Evolutionary conservation across 2,888 invertebrate genomes (phyloP), one percentile per base, ranked within the genome.

Genomic region (Athrips mouffetella): DNA sequence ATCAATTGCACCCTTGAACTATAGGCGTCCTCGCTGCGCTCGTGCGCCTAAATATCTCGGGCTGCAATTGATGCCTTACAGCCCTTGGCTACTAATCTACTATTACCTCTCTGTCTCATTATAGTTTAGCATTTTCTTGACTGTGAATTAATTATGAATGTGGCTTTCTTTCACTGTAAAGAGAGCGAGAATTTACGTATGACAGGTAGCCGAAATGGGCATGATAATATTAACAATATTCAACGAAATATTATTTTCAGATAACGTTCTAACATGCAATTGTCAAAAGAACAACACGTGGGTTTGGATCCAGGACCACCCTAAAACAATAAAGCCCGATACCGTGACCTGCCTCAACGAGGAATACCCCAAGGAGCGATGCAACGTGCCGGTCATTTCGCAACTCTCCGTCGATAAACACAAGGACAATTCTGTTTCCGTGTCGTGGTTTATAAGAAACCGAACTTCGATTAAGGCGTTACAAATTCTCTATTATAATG

Each of bases 251-350:
- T 16, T 5, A 5, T 60, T 85, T 82, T 39, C 90, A 95, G 96
- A 94, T 73, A 97, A 97, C 84, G 94, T 96, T 20, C 90, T 97
- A 70, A 91, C 94, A 67, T 98, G 97, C 84, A 94, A 92, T 70
- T 98, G 97, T 79, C 95, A 96, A 74, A 94, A 95, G 63, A 94
- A 96, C 76, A 95, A 96, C 76, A 91, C 96, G 29, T 96, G 97
- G 95, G 94, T 96, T 73, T 98, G 97, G 97, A 90, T 97, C 62
- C 91, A 95, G 70, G 94, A 96, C 78, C 95, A 98, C 85, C 93
- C 94, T 10, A 85, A 80, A 68, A 80, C 81, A 55, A 76, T 88
- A 47, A 82, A 81, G 56, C 63, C 76, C 2, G 78, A 71, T 50
- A 67, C 75, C 45, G 75, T 82, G 2, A 67, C 75, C 39, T 88